Evolutionary conservation across 2,888 invertebrate genomes (phyloP).

Genomic region (Trilocha varians): DNA sequence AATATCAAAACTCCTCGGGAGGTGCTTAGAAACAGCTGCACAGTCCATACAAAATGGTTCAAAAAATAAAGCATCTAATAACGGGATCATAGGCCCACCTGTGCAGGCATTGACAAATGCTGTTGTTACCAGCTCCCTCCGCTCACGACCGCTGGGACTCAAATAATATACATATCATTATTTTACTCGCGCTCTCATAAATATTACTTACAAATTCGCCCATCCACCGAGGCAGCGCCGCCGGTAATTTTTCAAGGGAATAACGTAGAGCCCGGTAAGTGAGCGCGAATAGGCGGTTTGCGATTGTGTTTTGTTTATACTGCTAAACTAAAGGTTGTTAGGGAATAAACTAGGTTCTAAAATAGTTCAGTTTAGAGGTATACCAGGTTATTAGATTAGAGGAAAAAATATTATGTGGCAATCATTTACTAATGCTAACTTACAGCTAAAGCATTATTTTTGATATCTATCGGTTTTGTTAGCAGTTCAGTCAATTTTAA

Average conservation of each 20-base stretch:
- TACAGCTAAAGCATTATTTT: too few relatives aligned
- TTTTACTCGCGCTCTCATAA: slow-evolving; percentile 54
- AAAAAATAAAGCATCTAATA: slow-evolving; percentile 58
- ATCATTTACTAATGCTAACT: too few relatives aligned
- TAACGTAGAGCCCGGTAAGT: slow-evolving; percentile 21
- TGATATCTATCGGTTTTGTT: too few relatives aligned
- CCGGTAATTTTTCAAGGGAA: slow-evolving; percentile 55
- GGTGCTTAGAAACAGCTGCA: slow-evolving; percentile 28
- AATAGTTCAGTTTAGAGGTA: too few relatives aligned
- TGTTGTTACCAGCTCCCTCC: slow-evolving; percentile 38
- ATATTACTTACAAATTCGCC: slow-evolving; percentile 60
- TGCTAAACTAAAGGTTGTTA: slow-evolving; percentile 4
- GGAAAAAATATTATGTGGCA: too few relatives aligned
- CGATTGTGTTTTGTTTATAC: slow-evolving; percentile 5
- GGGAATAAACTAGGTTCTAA: neutral
- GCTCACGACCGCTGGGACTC: slow-evolving; percentile 37
- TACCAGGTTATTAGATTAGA: too few relatives aligned
- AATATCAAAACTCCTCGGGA: slow-evolving; percentile 19
- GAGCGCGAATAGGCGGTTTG: slow-evolving; percentile 6
- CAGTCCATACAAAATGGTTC: slow-evolving; percentile 48
- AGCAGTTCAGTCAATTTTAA: too few relatives aligned
- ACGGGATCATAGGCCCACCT: slow-evolving; percentile 56
- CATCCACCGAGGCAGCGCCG: slow-evolving; percentile 34
- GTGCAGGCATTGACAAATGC: slow-evolving; percentile 62
- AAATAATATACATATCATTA: slow-evolving; percentile 69